Base-by-base conservation (phyloP, 2,888 invertebrate species). In the Anthoptus insignis region DNA sequence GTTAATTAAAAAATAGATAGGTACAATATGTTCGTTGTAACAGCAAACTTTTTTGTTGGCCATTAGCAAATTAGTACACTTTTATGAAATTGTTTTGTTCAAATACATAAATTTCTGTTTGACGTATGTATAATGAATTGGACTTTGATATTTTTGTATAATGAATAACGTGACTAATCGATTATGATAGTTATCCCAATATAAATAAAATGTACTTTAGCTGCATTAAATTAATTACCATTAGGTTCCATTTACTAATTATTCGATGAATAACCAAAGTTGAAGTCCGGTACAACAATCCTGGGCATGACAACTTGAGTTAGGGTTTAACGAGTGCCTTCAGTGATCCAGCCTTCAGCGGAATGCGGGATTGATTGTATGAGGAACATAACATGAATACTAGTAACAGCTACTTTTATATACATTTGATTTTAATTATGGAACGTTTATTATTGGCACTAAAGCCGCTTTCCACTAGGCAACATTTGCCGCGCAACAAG, bases 291-390 rank as follows among this genome's bases (percentile, higher is more conserved):
- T 83, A 79, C 78, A 81, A 79, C 71, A 79, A 79, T 78, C 73
- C 74, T 78, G 76, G 72, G 70, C 77, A 78, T 73, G 71, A 73
- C 73, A 68, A 69, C n/a, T 80, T 77, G 81, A 87, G 85, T 80
- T 75, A 76, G 87, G 88, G 89, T 90, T 86, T 85, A 82, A 89
- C 90, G 85, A 92, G 92, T 92, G 92, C 92, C 92, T 92, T 92
- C 86, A 85, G 82, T 87, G 88, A 86, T 90, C 91, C 91, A 91
- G 92, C 91, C 91, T 91, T 91, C 88, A 84, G 77, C 79, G 81
- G 85, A 84, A 82, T 77, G 87, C 87, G 82, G 89, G 88, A 86
- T 88, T 84, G 87, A 87, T 87, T 83, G 87, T 85, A 84, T 80
- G 79, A 81, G 76, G 81, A 81, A 84, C 81, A 80, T 79, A 79